Base-by-base conservation (phyloP, 2,888 invertebrate species). In the Chrysopilus asiliformis region DNA sequence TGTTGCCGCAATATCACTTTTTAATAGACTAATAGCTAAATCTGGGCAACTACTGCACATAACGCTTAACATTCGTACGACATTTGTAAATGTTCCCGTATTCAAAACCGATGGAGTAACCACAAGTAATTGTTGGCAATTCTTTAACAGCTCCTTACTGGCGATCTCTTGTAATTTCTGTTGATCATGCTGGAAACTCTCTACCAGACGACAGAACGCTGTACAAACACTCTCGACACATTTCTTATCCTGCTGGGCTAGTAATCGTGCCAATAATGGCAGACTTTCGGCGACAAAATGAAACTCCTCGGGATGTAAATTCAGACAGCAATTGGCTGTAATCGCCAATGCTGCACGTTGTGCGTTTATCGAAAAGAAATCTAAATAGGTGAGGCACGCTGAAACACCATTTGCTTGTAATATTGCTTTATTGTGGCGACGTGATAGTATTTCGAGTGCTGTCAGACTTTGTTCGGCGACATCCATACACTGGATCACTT, bases 401-500 rank as follows among this genome's bases (percentile, higher is more conserved):
- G 90, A 80, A 3, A 98, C 94, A 19, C 97, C 97, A 47, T 89
- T 79, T 44, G 91, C 90, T 62, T 89, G 86, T 42, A 98, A 66
- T 48, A 98, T 97, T 27, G 91, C 79, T 66, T 97, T 98, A 53
- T 93, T 90, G 65, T 98, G 98, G 41, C 95, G 71, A 10, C 93
- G 72, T 1, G 95, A 97, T 34, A 98, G 70, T 80, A 95, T 95
- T 58, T 98, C 97, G 27, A 98, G 68, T 3, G 97, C 97, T 4
- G 95, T 93, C 43, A 98, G 72, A 47, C 93, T 89, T 67, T 98
- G 97, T 62, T 98, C 98, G 4, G 98, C 98, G 14, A 98, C 97
- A 66, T 98, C 98, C 90, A 98, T 97, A 60, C 97, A 98, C 49
- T 95, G 95, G 52, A 97, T 98, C 16, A 90, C 86, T 67, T 95